A percentile compares a stretch with the other conserved stretches of the same genome.
phyloP scores from a whole-genome alignment of 2,888 invertebrate species.

The Suillia variegata region DNA sequence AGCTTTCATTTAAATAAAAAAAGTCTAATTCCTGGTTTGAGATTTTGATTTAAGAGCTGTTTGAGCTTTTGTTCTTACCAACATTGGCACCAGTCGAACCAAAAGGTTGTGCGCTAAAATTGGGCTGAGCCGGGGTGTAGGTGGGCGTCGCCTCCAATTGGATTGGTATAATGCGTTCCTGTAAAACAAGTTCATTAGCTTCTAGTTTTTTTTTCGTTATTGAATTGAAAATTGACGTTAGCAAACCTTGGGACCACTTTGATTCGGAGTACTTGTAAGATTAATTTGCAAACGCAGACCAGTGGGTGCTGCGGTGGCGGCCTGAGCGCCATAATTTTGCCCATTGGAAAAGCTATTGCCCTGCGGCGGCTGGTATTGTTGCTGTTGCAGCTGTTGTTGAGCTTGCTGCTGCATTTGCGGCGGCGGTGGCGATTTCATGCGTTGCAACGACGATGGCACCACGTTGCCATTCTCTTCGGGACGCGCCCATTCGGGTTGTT shows the following conservation, averaged over 20 bases:
- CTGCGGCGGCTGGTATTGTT: constrained; percentile 26
- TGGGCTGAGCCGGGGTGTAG: constrained; percentile 54
- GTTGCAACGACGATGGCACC: constrained; percentile 50
- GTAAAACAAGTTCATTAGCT: constrained; percentile 5
- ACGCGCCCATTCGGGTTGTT: constrained; percentile 56
- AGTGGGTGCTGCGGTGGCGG: constrained; percentile 20
- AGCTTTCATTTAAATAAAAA: neutral
- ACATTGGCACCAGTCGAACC: constrained; percentile 34
- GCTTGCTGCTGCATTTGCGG: constrained; percentile 52
- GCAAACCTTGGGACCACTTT: constrained; percentile 48
- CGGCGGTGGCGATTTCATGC: constrained; percentile 51
- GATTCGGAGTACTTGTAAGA: constrained; percentile 32
- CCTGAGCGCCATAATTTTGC: constrained; percentile 47
- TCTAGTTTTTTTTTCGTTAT: no score
- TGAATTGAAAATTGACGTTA: neutral
- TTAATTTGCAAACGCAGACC: constrained; percentile 55
- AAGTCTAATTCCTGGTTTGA: neutral
- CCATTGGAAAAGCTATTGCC: constrained; percentile 40
- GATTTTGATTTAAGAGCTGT: no score
- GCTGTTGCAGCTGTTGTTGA: constrained; percentile 37
- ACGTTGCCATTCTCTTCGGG: constrained; percentile 55
- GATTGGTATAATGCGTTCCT: constrained; percentile 61
- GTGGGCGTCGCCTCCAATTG: constrained; percentile 59
- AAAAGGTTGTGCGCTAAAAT: constrained; percentile 40
- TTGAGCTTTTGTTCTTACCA: no score